A percentile compares a stretch with the other conserved stretches of the same genome.
phyloP scores from a whole-genome alignment of 2,113 vertebrate genomes.

The Semnornis frantzii region DNA sequence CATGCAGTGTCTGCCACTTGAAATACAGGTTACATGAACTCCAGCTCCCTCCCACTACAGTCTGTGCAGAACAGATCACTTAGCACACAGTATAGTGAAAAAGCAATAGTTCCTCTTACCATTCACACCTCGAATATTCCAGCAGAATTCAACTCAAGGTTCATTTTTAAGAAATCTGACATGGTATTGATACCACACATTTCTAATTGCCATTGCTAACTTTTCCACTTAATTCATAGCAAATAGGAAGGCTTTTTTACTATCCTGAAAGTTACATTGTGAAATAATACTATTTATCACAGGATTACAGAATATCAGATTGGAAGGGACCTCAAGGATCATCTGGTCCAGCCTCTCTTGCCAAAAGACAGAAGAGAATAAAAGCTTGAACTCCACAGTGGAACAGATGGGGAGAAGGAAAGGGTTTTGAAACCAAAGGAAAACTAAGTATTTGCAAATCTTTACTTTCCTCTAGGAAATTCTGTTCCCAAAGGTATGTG shows the following conservation, averaged over 20 bases:
- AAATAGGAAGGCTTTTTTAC: neutral
- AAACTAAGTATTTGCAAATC: neutral
- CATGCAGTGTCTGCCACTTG: too few relatives aligned
- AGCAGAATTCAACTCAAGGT: neutral
- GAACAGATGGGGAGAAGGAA: neutral
- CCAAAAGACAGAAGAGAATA: neutral
- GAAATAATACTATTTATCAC: neutral
- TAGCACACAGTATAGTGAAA: accelerated
- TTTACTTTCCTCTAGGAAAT: neutral
- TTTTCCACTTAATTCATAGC: neutral
- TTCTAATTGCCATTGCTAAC: neutral
- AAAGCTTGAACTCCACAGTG: neutral
- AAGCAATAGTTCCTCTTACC: too few relatives aligned
- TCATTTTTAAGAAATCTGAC: neutral
- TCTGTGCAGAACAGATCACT: neutral
- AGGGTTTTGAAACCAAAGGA: neutral
- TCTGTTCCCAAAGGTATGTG: neutral
- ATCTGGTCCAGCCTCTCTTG: neutral
- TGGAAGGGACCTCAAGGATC: neutral
- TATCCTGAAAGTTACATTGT: neutral
- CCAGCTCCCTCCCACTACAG: neutral
- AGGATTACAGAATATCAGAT: neutral
- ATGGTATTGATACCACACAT: accelerated
- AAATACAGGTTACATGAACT: neutral
- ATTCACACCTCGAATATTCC: neutral